Evolutionary conservation across 2,113 vertebrate species (phyloP), one percentile per base, ranked within the genome.

Genomic region (Malurus melanocephalus): DNA sequence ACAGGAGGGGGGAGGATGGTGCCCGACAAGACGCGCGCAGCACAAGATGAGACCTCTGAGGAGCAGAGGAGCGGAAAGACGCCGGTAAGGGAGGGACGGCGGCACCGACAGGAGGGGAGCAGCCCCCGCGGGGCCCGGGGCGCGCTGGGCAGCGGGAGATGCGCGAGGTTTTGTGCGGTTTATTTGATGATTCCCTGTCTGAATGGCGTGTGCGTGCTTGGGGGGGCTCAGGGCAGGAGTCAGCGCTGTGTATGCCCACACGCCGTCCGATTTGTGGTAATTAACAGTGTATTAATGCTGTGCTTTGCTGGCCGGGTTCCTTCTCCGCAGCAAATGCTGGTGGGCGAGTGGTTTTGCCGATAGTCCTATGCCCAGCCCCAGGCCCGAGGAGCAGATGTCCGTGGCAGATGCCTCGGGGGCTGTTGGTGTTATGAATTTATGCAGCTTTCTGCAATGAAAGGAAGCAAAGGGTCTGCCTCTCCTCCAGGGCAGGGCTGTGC

Each of bases 1-100:
- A 55, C 86, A 23, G 53, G 80, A 35, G 57, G 55, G 91, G 85
- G 92, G 77, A 90, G 92, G 45, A 92, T 85, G 92, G 88, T 94
- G 90, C 90, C 94, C 16, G 79, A 92, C 78, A 75, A 81, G 89
- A 52, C 40, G 79, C 32, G 66, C 26, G 53, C 85, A 20, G 91
- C 89, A 2, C 33, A 7, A 32, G 79, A 84, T 43, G 94, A 88
- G 84, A 40, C 12, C 75, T 68, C 65, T 12, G 67, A 72, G 82
- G 84, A 86, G 80, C 89, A 69, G 81, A 53, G 69, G 30, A 80
- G 65, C n/a, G n/a, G 91, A 45, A 88, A 32, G 81, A 21, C 60
- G 5, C 61, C 2, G 93, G 95, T 93, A 73, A 94, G 83, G 88
- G 86, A 28, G 79, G 26, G 42, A 16, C 15, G 48, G 67, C 6